Evolutionary conservation across 2,113 vertebrate genomes (phyloP).

Genomic region (Perca schrenkii): DNA sequence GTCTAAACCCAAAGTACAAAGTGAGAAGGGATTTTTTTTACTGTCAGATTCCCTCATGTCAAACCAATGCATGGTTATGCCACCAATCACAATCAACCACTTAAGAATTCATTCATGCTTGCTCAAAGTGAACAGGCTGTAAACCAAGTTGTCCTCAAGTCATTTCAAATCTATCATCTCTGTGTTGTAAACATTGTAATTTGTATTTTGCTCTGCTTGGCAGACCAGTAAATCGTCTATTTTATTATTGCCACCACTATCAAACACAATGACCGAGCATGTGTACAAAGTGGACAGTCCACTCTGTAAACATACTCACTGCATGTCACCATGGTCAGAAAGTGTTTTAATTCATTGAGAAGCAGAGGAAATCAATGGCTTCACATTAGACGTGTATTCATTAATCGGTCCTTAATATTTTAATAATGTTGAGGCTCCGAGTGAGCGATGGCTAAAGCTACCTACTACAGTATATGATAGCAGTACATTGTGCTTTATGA

Average conservation of each 20-base stretch:
- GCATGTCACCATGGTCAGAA: background rate
- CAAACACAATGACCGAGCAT: background rate
- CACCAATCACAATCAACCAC: slow-evolving; percentile 1
- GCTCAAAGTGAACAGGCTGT: background rate
- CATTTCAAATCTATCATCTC: background rate
- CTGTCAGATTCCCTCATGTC: background rate
- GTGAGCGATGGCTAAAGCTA: background rate
- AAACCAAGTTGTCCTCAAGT: background rate
- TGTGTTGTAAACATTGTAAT: background rate
- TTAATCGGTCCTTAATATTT: background rate
- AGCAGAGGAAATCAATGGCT: slow-evolving; percentile 17
- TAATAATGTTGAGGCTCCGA: slow-evolving; percentile 1
- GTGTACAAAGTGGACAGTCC: too few species aligned
- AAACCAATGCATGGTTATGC: background rate
- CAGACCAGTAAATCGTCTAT: background rate
- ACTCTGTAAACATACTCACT: background rate
- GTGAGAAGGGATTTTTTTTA: background rate
- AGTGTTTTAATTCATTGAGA: slow-evolving; percentile 5
- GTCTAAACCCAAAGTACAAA: background rate
- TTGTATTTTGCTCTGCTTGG: background rate
- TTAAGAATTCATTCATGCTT: background rate
- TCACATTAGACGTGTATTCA: background rate
- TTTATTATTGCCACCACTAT: background rate
- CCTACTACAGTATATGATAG: background rate
- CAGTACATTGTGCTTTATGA: background rate